Base-by-base conservation (phyloP, 2,113 vertebrate species). In the Uria aalge region DNA sequence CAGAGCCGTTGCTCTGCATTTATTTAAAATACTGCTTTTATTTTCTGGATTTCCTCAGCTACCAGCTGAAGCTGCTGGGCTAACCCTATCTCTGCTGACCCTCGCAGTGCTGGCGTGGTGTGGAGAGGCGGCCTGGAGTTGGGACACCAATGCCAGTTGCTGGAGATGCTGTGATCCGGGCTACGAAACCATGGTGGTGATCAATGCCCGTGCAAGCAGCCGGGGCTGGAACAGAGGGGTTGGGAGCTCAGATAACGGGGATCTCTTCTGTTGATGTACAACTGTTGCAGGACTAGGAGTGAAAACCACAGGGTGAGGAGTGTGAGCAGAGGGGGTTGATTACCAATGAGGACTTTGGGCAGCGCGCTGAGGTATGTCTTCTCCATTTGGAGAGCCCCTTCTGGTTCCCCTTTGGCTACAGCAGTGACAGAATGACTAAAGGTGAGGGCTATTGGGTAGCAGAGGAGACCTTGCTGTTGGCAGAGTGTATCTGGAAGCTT, bases 81-180 rank as follows among this genome's bases (percentile, higher is more conserved):
- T 48, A 4, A 30, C 11, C 24, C 41, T 43, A 5, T 2, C 1
- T 1, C 40, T 66, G 78, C 41, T 69, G 55, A 12, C 30, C 11
- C 43, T 7, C 2, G 0, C 1, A 1, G 34, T 4, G 24, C 45
- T 15, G 43, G 8, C 15, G 45, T 0, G 11, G 20, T 2, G 23
- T 5, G 23, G 53, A 24, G 14, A 12, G 10, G 8, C 12, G 26
- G 6, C 38, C 41, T 38, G 74, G 50, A 76, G 57, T 0, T 15
- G 50, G 50, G 75, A 40, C 27, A 22, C 15, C 38, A 48, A 3
- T 0, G 6, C 5, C 11, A 17, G 1, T 5, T 67, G 16, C 36
- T 79, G 62, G 53, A 55, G 77, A 2, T 22, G 52, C n/a, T 59
- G 59, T 22, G 48, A 30, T 14, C 43, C 41, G 30, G 66, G 53